Evolutionary conservation across 2,113 vertebrate genomes (phyloP).

Genomic region (Rattus rattus): DNA sequence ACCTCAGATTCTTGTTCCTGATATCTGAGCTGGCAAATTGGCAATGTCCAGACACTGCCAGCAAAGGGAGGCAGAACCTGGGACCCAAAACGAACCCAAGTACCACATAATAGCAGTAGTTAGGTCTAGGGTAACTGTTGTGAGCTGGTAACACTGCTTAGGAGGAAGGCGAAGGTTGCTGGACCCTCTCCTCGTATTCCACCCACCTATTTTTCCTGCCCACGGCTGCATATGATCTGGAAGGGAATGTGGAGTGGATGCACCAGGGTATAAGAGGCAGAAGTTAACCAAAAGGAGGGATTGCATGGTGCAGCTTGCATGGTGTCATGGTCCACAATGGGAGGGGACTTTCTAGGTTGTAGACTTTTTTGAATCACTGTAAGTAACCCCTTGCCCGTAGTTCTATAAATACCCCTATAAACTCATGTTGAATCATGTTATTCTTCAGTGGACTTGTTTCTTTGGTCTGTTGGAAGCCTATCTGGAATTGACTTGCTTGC

Average conservation of each 20-base stretch:
- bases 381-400: not conserved
- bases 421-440: not conserved
- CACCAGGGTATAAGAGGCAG: not conserved
- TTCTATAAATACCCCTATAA: not conserved
- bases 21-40: no score
- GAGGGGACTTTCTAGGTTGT: not conserved
- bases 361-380: not conserved
- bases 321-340: not conserved
- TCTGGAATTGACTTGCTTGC: not conserved
- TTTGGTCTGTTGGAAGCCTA: not conserved
- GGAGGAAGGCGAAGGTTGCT: not conserved
- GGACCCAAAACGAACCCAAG: no score
- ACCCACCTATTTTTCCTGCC: not conserved
- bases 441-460: not conserved
- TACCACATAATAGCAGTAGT: not conserved
- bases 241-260: not conserved
- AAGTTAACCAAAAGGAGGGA: not conserved
- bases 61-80: no score
- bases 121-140: not conserved
- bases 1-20: no score
- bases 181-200: not conserved
- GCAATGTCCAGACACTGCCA: no score
- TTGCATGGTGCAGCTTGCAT: not conserved
- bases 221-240: not conserved
- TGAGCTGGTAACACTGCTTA: not conserved